Evolutionary conservation across 2,797 vertebrate genomes (phyloP), one percentile per base, ranked within the genome.

Genomic region (Muscicapa striata): DNA sequence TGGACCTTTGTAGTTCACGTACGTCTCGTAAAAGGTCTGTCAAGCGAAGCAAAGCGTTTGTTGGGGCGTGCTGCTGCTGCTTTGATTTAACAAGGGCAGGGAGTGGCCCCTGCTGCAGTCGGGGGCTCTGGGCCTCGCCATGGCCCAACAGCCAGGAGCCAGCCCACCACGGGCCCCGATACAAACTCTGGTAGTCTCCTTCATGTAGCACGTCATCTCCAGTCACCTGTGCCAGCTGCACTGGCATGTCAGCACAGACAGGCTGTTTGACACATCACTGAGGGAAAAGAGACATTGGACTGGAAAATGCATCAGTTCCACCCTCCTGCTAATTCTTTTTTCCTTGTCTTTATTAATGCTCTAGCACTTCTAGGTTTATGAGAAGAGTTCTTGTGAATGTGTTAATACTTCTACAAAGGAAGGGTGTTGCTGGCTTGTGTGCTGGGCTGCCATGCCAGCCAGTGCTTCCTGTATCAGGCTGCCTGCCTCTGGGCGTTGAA

Each of bases 61-160:
- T 45, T 87, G 0, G 23, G 77, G 40, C 6, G 0, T 0, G 19
- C 64, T 83, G 63, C 75, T 76, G 52, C 75, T 87, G 51, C 75
- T 89, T 24, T 77, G 67, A 89, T 87, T 84, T 92, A 89, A 83
- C 41, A 67, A 87, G 91, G 84, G 82, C 82, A 87, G 69, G 16
- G 34, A 90, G 77, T 1, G 0, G 73, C 80, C 46, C 11, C 51
- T 0, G 4, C 84, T 59, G 23, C 61, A 46, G 6, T 41, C 20
- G 51, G 80, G 66, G 36, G 24, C 46, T 58, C 11, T 24, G 58
- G 76, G 72, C 77, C 91, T 70, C 0, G 1, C 61, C 36, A 1
- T 67, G 93, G 80, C 80, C 83, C 84, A 20, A 4, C 0, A 58
- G 40, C 51, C 62, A 20, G 54, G 54, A 62, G 23, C 84, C 73